phyloP scores from a whole-genome alignment of 2,113 vertebrate species.

The Ptilonorhynchus violaceus region DNA sequence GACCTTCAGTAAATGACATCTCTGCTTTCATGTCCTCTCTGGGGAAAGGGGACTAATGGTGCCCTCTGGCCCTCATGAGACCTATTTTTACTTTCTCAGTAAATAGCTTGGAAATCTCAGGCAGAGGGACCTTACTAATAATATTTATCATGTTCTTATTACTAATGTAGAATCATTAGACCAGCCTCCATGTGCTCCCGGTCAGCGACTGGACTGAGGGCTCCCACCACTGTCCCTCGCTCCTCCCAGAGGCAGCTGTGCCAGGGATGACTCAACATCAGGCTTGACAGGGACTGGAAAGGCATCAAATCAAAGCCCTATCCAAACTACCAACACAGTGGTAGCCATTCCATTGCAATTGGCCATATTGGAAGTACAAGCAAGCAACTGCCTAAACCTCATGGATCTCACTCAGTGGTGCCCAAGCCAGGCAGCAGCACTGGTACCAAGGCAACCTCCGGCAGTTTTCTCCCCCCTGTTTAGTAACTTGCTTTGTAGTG shows the following conservation, averaged over 20 bases:
- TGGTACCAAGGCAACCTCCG: neutral
- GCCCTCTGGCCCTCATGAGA: neutral
- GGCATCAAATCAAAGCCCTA: neutral
- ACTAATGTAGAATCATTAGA: neutral
- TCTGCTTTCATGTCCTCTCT: neutral
- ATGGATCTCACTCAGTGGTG: neutral
- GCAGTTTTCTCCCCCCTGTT: neutral
- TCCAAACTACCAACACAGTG: neutral
- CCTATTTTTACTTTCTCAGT: neutral
- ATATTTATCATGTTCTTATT: neutral
- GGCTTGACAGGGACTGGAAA: neutral
- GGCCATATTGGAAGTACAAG: neutral
- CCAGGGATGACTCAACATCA: neutral
- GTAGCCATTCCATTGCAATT: neutral
- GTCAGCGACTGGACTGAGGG: neutral
- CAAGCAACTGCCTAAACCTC: neutral
- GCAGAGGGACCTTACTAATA: neutral
- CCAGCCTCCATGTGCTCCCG: neutral
- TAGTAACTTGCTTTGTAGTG: neutral
- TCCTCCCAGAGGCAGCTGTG: neutral
- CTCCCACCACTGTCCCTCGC: neutral
- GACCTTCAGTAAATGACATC: slow-evolving; percentile 35
- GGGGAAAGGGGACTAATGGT: neutral
- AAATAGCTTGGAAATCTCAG: neutral
- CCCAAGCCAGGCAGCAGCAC: neutral